Evolutionary conservation across 1,140 invertebrate species (phyloP), one percentile per base, ranked within the genome.

Genomic region (Nephotettix cincticeps): DNA sequence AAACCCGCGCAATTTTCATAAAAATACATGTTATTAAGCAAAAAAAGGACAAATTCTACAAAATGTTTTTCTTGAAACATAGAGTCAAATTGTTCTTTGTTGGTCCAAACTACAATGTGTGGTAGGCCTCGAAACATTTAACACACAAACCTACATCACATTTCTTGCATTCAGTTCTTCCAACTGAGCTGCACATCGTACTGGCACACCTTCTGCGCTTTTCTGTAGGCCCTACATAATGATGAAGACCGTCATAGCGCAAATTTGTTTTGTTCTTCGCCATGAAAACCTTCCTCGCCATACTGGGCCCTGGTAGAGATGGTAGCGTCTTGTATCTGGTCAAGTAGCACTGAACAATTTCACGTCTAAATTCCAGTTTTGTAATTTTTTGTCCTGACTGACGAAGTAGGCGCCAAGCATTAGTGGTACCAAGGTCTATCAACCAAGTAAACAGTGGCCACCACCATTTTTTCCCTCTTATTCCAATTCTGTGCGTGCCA

Each of bases 381-480:
- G 43, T 61, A 14, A 71, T 13, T 65, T 36, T 32, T 25, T 69
- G 47, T 56, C 68, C 73, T 43, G 70, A 69, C 66, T 73, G 72
- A 73, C 76, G 74, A 43, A 75, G 72, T 54, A 76, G 66, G 65
- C 76, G 72, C 73, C 78, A 81, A 19, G 78, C 78, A 74, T 80
- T 80, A 71, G 78, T 73, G 14, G 77, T 67, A 28, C 68, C 30
- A 43, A 72, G 75, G 74, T 80, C 77, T 29, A 81, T 27, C 36
- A 78, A 70, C 73, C 75, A 78, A 45, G 75, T 76, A 68, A 80
- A 74, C 40, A 80, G 47, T 14, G 73, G 72, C 78, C 77, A 81
- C 72, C 77, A 81, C 80, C 79, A 81, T 71, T 79, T 81, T 73
- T 80, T 80, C 25, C 73, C 58, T 11, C 79, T 51, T 47, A 81